phyloP scores from a whole-genome alignment of 2,797 vertebrate species.

The Brotogeris chrysoptera region DNA sequence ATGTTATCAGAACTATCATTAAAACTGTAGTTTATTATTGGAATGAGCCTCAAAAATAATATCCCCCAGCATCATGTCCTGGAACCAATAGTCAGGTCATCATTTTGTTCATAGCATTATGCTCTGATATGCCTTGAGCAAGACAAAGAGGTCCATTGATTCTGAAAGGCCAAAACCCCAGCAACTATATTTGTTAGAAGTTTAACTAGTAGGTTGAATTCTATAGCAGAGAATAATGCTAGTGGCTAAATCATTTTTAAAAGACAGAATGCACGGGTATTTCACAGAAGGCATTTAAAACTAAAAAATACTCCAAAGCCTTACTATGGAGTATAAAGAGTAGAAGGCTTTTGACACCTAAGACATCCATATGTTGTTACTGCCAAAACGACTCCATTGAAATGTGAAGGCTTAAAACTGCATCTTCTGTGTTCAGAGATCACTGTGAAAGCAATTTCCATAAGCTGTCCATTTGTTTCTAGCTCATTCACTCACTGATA shows the following conservation, averaged over 20 bases:
- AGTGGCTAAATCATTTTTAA: background rate
- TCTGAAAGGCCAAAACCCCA: conserved; percentile 48
- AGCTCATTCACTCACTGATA: conserved; percentile 53
- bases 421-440: conserved; percentile 57
- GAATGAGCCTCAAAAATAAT: conserved; percentile 48
- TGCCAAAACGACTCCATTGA: conserved; percentile 17
- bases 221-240: background rate
- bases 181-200: background rate
- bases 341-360: conserved; percentile 22
- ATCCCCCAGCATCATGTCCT: background rate
- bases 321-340: conserved; percentile 27
- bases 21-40: conserved; percentile 57
- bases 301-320: background rate
- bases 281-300: conserved; percentile 14
- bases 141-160: conserved; percentile 59
- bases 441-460: conserved; percentile 54
- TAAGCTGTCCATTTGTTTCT: conserved; percentile 50
- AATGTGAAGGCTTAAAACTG: conserved; percentile 43
- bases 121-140: background rate
- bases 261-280: background rate
- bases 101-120: conserved; percentile 43
- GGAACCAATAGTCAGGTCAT: conserved; percentile 44
- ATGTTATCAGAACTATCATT: conserved; percentile 49
- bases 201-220: background rate
- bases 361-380: conserved; percentile 37